These are phyloP conservation scores for Eurytoma adleriae DNA, from an alignment of 2,888 invertebrate genomes.

Conservation along the genomic window DNA sequence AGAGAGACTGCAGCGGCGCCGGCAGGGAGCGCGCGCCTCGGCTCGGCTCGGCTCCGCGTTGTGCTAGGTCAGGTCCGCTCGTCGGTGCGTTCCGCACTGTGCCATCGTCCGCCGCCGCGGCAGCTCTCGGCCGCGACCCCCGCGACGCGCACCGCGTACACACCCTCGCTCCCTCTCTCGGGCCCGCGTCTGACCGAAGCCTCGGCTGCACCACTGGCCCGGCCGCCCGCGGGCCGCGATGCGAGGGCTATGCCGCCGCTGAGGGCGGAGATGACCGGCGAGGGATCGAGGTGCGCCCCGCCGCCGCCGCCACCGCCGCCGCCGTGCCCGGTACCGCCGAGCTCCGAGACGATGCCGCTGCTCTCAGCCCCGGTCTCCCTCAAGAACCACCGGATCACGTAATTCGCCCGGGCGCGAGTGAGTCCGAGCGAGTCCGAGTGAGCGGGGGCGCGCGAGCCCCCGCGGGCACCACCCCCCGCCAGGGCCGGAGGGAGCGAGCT, in stretches of 20 bases:
- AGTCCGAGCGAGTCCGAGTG: not conserved
- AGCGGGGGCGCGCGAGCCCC: not conserved
- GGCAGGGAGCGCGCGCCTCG: not conserved
- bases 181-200: conserved; percentile 10
- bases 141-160: not conserved
- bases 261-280: conserved; percentile 15
- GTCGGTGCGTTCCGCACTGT: conserved; percentile 71
- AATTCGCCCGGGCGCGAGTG: conserved; percentile 53
- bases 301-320: not conserved
- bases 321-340: conserved; percentile 20
- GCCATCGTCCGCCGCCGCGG: conserved; percentile 62
- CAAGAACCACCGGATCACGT: conserved; percentile 72
- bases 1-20: not conserved
- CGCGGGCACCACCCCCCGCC: not conserved
- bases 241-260: conserved; percentile 1
- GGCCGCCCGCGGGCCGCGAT: not conserved
- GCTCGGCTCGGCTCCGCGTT: conserved; percentile 71
- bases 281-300: not conserved
- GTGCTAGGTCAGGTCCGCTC: conserved; percentile 76
- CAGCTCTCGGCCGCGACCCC: not conserved
- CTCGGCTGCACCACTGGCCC: not conserved
- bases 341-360: conserved; percentile 44
- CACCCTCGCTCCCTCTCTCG: not conserved
- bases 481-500: conserved; percentile 26
- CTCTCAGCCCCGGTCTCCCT: conserved; percentile 67